A percentile compares a stretch with the other conserved stretches of the same genome.
Conservation (phyloP, 2,888 invertebrate genomes). For the Tetranychus truncatus region DNA sequence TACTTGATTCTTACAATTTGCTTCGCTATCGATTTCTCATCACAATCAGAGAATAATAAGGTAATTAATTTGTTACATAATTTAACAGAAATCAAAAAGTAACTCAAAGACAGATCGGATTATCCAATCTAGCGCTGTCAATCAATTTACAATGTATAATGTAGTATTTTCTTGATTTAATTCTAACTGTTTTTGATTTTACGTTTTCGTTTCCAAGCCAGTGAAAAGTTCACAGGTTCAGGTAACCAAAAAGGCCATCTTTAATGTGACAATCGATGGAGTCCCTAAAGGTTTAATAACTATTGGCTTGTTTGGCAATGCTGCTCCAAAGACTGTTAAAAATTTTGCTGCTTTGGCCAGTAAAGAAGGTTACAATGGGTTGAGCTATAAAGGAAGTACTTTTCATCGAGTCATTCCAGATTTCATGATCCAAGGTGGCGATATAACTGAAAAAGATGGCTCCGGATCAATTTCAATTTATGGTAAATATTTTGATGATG, state of each 20-base stretch:
- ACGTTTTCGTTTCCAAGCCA: background rate
- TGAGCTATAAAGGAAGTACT: conserved; percentile 1
- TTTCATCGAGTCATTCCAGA: background rate
- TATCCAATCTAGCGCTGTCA: no score
- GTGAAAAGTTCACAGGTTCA: background rate
- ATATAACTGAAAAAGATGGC: conserved; percentile 2
- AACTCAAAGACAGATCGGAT: no score
- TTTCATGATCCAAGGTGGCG: conserved; percentile 10
- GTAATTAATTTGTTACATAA: no score
- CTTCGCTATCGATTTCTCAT: no score
- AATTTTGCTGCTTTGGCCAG: background rate
- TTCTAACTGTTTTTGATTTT: no score
- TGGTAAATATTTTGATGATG: conserved; percentile 6
- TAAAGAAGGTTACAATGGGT: background rate
- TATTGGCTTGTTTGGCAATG: background rate
- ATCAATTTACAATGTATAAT: no score
- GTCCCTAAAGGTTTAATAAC: background rate
- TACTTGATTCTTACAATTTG: no score
- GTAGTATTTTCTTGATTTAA: no score
- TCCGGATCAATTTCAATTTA: conserved; percentile 4
- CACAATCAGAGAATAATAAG: no score
- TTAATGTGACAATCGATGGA: background rate
- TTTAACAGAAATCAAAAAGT: no score
- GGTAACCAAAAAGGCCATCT: conserved; percentile 1
- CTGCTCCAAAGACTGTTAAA: conserved; percentile 7